Evolutionary conservation across 2,113 vertebrate species (phyloP).

Genomic region (Rhinolophus sinicus): DNA sequence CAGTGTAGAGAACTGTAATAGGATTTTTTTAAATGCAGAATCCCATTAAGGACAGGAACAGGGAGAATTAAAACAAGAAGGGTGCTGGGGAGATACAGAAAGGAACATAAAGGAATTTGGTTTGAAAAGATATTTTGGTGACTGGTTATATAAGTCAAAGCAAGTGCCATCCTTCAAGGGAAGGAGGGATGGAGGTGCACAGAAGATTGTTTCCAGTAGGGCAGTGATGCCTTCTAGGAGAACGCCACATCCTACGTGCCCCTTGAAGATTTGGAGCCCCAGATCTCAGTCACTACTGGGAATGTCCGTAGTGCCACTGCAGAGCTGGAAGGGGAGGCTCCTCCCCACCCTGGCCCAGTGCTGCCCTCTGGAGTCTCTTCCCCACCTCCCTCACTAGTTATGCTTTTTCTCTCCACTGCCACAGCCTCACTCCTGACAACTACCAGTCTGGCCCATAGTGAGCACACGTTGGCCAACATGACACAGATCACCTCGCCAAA

Average conservation of each 20-base stretch:
- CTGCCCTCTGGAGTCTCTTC: neutral
- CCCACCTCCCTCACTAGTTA: fast-evolving
- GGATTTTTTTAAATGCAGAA: neutral
- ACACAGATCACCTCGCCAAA: neutral
- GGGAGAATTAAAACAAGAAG: neutral
- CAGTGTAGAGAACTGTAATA: neutral
- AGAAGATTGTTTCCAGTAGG: neutral
- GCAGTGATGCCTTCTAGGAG: neutral
- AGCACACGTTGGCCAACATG: neutral
- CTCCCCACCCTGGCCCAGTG: neutral
- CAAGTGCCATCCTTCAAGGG: neutral
- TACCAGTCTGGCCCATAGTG: neutral
- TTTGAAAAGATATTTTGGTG: neutral
- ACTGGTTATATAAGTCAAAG: neutral
- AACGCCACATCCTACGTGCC: fast-evolving
- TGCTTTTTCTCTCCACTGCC: neutral
- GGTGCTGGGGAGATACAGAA: neutral
- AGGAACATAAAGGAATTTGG: neutral
- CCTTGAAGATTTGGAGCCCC: neutral
- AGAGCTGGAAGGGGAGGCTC: fast-evolving
- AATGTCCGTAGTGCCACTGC: fast-evolving
- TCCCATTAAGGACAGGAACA: neutral
- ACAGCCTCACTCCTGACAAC: neutral
- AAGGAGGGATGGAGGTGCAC: too few species aligned
- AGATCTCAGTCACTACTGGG: neutral